Evolutionary conservation across 2,113 vertebrate species (phyloP).

Genomic region (Campylorhamphus procurvoides): DNA sequence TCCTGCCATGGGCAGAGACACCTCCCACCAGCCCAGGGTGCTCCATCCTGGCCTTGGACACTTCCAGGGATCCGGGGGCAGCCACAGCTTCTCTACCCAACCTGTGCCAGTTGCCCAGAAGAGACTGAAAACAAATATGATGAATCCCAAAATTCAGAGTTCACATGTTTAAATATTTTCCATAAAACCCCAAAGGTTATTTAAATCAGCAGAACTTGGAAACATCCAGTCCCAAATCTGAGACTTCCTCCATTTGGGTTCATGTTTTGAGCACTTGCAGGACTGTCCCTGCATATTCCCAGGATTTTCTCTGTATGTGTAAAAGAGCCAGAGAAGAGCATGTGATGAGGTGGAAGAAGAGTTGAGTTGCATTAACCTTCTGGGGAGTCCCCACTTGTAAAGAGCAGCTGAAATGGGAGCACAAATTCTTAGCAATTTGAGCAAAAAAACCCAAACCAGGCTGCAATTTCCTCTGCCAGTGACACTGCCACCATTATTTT

Average conservation of each 20-base stretch:
- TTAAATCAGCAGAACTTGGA: neutral
- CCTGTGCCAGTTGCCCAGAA: neutral
- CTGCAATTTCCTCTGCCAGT: neutral
- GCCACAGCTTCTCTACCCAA: neutral
- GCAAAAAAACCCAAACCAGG: neutral
- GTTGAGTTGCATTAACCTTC: neutral
- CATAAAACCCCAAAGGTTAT: neutral
- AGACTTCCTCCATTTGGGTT: fast-evolving
- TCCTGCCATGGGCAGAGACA: neutral
- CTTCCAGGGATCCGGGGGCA: neutral
- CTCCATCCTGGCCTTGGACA: neutral
- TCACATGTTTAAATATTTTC: neutral
- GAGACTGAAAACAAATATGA: neutral
- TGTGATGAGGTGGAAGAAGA: neutral
- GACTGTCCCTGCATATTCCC: neutral
- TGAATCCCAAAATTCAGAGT: neutral
- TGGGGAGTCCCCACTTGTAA: neutral
- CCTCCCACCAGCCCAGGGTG: fast-evolving
- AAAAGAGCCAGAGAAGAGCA: neutral
- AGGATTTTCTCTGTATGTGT: neutral
- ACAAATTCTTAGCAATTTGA: neutral
- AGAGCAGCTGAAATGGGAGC: neutral
- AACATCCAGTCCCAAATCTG: neutral
- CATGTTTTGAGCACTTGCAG: neutral
- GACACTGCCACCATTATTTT: neutral